A percentile compares a stretch with the other conserved stretches of the same genome.
Conservation (phyloP, 2,888 invertebrate genomes). For the Pammene fasciana region DNA sequence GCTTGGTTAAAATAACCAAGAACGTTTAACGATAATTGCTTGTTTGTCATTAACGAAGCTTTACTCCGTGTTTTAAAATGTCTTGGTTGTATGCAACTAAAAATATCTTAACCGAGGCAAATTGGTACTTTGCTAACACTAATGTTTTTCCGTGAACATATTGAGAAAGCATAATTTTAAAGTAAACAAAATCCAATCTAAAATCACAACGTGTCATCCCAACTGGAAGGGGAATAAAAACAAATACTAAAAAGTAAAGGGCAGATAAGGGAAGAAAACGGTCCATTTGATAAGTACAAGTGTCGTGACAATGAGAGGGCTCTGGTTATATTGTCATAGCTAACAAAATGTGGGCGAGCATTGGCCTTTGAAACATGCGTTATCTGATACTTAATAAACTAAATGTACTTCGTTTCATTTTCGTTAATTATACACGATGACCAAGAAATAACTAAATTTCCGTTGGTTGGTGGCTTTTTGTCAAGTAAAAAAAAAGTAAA, state of each 20-base stretch:
- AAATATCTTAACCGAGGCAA: no score
- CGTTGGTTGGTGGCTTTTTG: no score
- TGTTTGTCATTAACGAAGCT: no score
- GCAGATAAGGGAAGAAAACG: constrained; percentile 50
- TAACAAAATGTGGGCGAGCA: not conserved
- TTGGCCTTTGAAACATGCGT: not conserved
- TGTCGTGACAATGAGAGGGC: constrained; percentile 45
- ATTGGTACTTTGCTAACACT: no score
- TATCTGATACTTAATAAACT: not conserved
- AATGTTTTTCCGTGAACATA: no score
- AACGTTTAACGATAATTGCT: no score
- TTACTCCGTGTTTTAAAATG: no score
- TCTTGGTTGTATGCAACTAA: no score
- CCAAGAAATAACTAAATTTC: no score
- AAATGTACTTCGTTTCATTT: not conserved
- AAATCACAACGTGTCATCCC: constrained; percentile 33
- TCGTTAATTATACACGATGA: no score
- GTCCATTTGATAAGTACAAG: constrained; percentile 53
- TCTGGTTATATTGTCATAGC: not conserved
- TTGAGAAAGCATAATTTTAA: not conserved
- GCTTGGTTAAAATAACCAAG: no score
- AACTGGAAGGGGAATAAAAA: constrained; percentile 43
- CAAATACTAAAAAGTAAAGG: constrained; percentile 53
- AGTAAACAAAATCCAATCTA: constrained; percentile 17
- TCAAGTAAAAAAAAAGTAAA: no score